Conservation (phyloP, 2,797 vertebrate species). For the Limosa lapponica region DNA sequence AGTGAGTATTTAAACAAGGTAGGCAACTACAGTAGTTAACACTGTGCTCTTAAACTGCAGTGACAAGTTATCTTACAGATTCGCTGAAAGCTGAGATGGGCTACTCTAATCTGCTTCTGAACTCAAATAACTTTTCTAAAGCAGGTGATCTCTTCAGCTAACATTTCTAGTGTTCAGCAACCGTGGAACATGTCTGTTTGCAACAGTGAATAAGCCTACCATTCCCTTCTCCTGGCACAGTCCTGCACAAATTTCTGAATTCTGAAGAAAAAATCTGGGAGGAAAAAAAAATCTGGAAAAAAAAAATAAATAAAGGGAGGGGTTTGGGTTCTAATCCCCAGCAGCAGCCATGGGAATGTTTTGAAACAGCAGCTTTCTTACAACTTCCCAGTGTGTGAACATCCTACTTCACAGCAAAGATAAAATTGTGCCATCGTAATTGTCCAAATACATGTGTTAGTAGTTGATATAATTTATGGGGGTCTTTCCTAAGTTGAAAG, state of each 20-base stretch:
- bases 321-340: not conserved
- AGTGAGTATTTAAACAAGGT: not conserved
- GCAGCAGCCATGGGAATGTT: not conserved
- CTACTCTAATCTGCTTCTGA: not conserved
- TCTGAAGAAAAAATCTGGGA: not conserved
- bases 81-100: not conserved
- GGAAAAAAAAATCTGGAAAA: not conserved
- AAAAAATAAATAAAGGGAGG: not conserved
- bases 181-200: not conserved
- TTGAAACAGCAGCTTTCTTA: not conserved
- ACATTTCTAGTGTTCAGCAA: not conserved
- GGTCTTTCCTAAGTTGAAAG: not conserved
- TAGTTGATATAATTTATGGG: not conserved
- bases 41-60: not conserved
- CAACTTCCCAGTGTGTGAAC: not conserved
- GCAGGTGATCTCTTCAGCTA: not conserved
- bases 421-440: not conserved
- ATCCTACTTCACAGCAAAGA: not conserved
- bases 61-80: not conserved
- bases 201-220: not conserved
- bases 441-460: not conserved
- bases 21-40: not conserved
- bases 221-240: not conserved
- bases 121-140: not conserved
- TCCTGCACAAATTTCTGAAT: not conserved